phyloP scores from a whole-genome alignment of 2,113 vertebrate species.

The Phaethon lepturus region DNA sequence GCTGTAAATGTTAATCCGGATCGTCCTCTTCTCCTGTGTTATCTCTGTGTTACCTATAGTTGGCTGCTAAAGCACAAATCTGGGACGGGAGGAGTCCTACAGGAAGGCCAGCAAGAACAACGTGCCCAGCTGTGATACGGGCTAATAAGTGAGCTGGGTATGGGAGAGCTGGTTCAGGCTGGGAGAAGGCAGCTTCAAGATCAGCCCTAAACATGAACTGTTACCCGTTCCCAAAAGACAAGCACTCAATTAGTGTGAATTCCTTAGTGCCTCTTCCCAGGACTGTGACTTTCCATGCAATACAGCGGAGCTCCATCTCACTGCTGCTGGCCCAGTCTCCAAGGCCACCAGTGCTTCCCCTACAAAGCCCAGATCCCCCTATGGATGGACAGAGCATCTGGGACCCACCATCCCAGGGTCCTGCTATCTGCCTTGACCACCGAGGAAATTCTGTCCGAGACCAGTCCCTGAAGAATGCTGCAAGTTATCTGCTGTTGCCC shows the following conservation, averaged over 20 bases:
- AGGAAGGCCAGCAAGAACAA: background rate
- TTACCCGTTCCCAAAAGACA: background rate
- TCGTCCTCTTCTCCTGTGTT: background rate
- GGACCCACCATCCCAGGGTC: too few relatives aligned
- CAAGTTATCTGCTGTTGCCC: background rate
- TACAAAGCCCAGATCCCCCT: background rate
- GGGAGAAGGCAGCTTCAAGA: background rate
- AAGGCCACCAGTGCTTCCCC: background rate
- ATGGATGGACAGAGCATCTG: background rate
- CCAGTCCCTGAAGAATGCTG: background rate
- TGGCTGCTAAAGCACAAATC: background rate
- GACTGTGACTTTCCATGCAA: background rate
- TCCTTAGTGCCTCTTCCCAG: background rate
- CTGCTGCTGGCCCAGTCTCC: background rate
- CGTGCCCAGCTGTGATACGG: accelerated
- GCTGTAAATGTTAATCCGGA: background rate
- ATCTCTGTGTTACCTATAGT: background rate
- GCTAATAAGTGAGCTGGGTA: background rate
- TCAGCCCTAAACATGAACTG: background rate
- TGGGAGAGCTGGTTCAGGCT: background rate
- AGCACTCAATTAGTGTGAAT: background rate
- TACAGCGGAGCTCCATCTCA: background rate
- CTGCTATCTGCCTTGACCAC: background rate
- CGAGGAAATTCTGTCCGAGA: background rate
- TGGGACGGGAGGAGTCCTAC: background rate